phyloP scores from a whole-genome alignment of 2,888 invertebrate genomes.

The Cordylochernes scorpioides region DNA sequence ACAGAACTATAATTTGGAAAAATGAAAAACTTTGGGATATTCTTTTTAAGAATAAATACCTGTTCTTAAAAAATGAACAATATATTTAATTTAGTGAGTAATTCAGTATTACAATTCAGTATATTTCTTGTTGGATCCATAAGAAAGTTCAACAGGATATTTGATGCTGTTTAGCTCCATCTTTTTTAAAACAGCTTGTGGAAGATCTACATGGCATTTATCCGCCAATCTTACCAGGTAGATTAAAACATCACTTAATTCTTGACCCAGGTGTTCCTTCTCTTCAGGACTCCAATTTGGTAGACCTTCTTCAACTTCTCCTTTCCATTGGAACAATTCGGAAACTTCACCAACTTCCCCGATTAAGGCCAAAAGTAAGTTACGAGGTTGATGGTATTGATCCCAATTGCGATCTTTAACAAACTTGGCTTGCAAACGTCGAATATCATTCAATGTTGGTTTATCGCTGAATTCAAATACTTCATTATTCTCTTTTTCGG shows the following conservation, averaged over 20 bases:
- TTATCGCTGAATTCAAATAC: too few species aligned
- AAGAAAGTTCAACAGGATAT: constrained; percentile 21
- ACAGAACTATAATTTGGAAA: too few species aligned
- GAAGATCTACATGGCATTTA: constrained; percentile 22
- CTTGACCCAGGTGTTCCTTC: constrained; percentile 20
- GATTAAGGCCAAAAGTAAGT: constrained; percentile 20
- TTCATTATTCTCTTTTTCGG: too few species aligned
- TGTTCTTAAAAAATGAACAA: too few species aligned
- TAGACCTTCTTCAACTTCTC: too few species aligned
- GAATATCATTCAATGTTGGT: too few species aligned
- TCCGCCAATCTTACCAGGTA: constrained; percentile 22
- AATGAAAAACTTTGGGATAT: too few species aligned
- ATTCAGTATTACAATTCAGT: too few species aligned
- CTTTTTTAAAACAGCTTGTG: constrained; percentile 20
- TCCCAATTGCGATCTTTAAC: constrained; percentile 22
- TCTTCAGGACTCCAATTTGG: constrained; percentile 21
- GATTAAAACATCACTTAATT: constrained; percentile 23
- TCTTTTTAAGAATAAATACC: too few species aligned
- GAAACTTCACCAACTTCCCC: constrained; percentile 26
- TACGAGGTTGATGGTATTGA: constrained; percentile 21
- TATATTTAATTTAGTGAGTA: too few species aligned
- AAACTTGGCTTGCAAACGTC: constrained; percentile 17
- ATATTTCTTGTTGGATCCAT: constrained; percentile 22
- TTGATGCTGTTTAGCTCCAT: constrained; percentile 20
- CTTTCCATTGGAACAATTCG: constrained; percentile 25